Conservation (phyloP, 2,113 vertebrate species). For the Ginglymostoma cirratum region DNA sequence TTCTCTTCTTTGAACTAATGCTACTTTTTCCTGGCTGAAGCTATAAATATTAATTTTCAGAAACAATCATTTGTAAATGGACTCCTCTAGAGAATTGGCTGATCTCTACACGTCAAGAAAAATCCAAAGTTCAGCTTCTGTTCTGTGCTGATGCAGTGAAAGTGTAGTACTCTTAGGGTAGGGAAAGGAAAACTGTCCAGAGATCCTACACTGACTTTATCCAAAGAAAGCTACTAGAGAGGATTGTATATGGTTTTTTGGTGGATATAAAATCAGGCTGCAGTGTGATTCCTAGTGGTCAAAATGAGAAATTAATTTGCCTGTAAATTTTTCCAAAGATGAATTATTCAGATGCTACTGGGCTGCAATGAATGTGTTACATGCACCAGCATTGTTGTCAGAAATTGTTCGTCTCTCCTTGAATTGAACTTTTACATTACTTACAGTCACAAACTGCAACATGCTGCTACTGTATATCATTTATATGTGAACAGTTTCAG, state of each 20-base stretch:
- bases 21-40: neutral
- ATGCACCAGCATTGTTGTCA: neutral
- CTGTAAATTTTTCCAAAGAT: neutral
- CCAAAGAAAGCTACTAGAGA: neutral
- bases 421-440: slow-evolving; percentile 13
- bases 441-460: neutral
- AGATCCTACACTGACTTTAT: neutral
- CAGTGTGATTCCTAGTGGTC: neutral
- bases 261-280: neutral
- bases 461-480: neutral
- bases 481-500: slow-evolving; percentile 8
- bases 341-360: neutral
- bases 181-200: neutral
- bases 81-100: neutral
- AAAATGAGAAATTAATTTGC: neutral
- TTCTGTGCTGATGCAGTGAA: neutral
- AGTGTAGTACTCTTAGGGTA: neutral
- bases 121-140: neutral
- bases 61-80: neutral
- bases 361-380: neutral
- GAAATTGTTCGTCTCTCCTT: neutral
- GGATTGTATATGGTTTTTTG: neutral
- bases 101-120: neutral
- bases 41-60: neutral
- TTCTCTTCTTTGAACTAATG: neutral